A percentile compares a stretch with the other conserved stretches of the same genome.
These are phyloP conservation scores for Pteropus alecto DNA, from an alignment of 2,113 vertebrate species.

Conservation along the genomic window DNA sequence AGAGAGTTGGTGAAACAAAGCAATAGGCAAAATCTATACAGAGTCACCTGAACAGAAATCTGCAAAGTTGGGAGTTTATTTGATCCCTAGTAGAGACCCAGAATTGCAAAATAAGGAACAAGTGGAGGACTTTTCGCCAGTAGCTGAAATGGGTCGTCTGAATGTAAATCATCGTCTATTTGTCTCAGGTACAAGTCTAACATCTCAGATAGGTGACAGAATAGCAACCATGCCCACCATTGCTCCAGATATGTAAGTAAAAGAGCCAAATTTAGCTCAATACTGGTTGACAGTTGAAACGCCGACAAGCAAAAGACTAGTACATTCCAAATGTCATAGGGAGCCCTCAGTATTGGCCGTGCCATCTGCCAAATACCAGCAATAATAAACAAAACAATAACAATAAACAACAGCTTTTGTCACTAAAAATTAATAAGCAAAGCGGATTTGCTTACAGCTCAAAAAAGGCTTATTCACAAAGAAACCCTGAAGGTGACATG, in stretches of 20 bases:
- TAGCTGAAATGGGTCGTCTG: background rate
- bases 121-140: background rate
- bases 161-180: background rate
- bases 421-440: background rate
- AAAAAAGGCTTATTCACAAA: background rate
- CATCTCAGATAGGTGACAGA: background rate
- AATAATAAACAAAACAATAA: background rate
- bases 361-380: background rate
- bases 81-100: background rate
- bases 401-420: background rate
- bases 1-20: background rate
- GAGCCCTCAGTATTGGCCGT: background rate
- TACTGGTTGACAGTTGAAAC: background rate
- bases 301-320: background rate
- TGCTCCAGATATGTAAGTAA: background rate
- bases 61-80: background rate
- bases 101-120: background rate
- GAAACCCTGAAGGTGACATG: background rate
- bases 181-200: background rate
- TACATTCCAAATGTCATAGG: background rate
- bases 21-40: background rate
- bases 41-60: background rate
- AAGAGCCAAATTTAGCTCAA: background rate
- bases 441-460: background rate
- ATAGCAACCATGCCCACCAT: background rate